A percentile compares a stretch with the other conserved stretches of the same genome.
Conservation (phyloP, 2,797 vertebrate species). For the Sebastes diploproa region DNA sequence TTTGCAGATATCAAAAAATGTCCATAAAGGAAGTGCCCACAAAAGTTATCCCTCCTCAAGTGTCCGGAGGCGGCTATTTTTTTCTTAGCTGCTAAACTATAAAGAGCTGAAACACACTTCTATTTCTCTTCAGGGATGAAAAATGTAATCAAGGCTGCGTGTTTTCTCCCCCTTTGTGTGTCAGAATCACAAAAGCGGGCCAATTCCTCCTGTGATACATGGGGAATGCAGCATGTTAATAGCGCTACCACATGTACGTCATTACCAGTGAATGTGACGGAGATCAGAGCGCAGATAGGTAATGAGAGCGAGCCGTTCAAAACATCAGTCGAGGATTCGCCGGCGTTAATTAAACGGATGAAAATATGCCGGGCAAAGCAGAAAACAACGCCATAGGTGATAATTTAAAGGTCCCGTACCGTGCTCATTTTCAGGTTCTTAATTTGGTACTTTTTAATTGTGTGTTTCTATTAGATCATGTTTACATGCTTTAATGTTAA, state of each 20-base stretch:
- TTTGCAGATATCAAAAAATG: slow-evolving; percentile 30
- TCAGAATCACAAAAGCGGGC: slow-evolving; percentile 1
- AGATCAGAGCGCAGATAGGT: slow-evolving; percentile 44
- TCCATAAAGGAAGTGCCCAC: neutral
- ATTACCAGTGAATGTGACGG: slow-evolving; percentile 37
- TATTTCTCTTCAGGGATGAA: slow-evolving; percentile 22
- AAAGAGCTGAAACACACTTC: slow-evolving; percentile 25
- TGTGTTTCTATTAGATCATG: too few relatives aligned
- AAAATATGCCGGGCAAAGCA: slow-evolving; percentile 2
- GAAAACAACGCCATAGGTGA: slow-evolving; percentile 11
- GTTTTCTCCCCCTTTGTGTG: slow-evolving; percentile 13
- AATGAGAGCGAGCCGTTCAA: slow-evolving; percentile 55
- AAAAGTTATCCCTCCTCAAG: slow-evolving; percentile 4
- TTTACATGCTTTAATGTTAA: too few relatives aligned
- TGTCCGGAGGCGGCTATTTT: slow-evolving; percentile 1
- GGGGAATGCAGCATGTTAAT: slow-evolving; percentile 30
- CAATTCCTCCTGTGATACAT: slow-evolving; percentile 36
- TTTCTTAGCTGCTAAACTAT: slow-evolving; percentile 25
- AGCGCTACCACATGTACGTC: slow-evolving; percentile 24
- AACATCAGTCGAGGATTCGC: slow-evolving; percentile 49
- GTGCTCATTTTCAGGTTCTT: too few relatives aligned
- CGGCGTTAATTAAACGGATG: slow-evolving; percentile 62
- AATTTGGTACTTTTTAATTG: too few relatives aligned
- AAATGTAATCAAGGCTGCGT: slow-evolving; percentile 25
- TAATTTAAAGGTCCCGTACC: neutral